These are phyloP conservation scores for Heliothis peltigera DNA, from an alignment of 2,888 invertebrate genomes.

Conservation along the genomic window DNA sequence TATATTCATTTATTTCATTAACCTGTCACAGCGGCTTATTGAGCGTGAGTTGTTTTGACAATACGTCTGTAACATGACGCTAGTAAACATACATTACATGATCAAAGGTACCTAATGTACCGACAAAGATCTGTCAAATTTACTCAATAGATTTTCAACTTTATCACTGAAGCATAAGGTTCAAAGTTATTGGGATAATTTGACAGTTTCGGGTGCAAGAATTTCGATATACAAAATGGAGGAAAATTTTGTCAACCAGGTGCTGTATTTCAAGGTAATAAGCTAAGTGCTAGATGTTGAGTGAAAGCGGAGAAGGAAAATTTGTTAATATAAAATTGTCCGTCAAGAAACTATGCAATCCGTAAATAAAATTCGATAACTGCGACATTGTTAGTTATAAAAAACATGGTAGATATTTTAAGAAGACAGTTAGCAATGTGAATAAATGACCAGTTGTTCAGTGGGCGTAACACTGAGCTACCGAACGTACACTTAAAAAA, in stretches of 20 bases:
- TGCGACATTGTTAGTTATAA: slow-evolving; percentile 3
- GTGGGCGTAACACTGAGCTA: slow-evolving; percentile 21
- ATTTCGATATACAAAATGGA: no score
- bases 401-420: slow-evolving; percentile 9
- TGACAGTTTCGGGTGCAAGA: no score
- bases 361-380: slow-evolving; percentile 1
- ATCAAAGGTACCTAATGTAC: no score
- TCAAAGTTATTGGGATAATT: no score
- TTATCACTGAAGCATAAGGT: no score
- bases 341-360: neutral
- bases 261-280: no score
- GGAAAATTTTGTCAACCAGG: no score
- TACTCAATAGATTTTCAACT: no score
- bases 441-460: slow-evolving; percentile 17
- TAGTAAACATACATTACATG: neutral
- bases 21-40: neutral
- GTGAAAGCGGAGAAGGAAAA: no score
- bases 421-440: neutral
- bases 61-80: neutral
- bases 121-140: no score
- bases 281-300: no score
- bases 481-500: slow-evolving; percentile 3
- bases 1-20: slow-evolving; percentile 16
- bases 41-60: slow-evolving; percentile 29
- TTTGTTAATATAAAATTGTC: no score